Conservation (phyloP, 1,140 invertebrate genomes). For the Plectrocnemia conspersa region DNA sequence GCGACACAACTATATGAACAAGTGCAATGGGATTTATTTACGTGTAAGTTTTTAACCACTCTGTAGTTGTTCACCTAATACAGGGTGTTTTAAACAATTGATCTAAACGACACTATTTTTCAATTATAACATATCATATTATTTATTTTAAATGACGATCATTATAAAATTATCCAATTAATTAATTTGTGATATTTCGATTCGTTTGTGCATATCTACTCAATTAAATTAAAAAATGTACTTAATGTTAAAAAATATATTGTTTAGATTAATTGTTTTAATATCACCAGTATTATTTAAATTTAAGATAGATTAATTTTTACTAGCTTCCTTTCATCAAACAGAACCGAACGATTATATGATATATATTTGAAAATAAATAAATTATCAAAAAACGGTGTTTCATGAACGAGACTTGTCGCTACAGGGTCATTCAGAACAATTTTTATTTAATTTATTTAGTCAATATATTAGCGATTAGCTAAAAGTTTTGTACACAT, state of each 20-base stretch:
- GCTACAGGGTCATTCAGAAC: constrained; percentile 19
- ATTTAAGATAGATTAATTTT: constrained; percentile 15
- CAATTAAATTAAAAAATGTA: not conserved
- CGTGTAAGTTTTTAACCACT: constrained; percentile 30
- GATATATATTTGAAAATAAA: constrained; percentile 8
- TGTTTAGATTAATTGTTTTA: constrained; percentile 14
- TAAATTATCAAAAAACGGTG: not conserved
- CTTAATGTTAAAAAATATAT: constrained; percentile 5
- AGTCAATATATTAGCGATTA: too few species aligned
- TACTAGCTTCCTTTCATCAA: not conserved
- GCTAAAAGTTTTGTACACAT: too few species aligned
- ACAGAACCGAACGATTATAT: too few species aligned
- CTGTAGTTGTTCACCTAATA: constrained; percentile 26
- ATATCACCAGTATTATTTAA: constrained; percentile 30
- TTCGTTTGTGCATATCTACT: not conserved
- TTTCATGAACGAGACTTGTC: constrained; percentile 10
- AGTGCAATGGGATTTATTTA: constrained; percentile 34
- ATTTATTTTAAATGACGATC: not conserved
- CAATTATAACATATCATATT: too few species aligned
- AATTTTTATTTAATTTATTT: constrained; percentile 12
- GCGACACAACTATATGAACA: constrained; percentile 30
- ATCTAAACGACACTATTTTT: constrained; percentile 21
- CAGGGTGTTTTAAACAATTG: constrained; percentile 26
- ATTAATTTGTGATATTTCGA: not conserved
- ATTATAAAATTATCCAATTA: not conserved